phyloP scores from a whole-genome alignment of 2,888 invertebrate genomes.

The Amorpha juglandis region DNA sequence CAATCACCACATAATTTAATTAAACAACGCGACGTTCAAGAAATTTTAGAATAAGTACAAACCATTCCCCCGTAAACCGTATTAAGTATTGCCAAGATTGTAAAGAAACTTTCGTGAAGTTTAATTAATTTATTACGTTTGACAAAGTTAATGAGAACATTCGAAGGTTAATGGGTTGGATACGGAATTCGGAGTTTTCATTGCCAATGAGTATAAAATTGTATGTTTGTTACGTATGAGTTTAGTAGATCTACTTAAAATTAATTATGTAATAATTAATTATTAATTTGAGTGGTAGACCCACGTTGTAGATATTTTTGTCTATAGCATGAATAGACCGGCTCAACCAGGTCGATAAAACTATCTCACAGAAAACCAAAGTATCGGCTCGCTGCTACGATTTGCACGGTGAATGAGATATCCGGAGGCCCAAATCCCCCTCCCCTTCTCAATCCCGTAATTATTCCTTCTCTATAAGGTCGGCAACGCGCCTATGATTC shows the following conservation, averaged over 20 bases:
- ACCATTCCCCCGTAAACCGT: neutral
- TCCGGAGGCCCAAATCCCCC: too few relatives aligned
- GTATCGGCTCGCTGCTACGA: too few relatives aligned
- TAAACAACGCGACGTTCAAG: neutral
- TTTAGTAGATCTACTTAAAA: neutral
- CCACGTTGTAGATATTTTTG: too few relatives aligned
- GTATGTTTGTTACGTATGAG: neutral
- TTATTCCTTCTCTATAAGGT: too few relatives aligned
- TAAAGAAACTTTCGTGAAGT: neutral
- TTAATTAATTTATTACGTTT: constrained; percentile 20
- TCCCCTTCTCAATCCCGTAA: too few relatives aligned
- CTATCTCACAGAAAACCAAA: too few relatives aligned
- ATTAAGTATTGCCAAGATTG: neutral
- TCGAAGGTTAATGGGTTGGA: constrained; percentile 1
- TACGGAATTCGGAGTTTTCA: neutral
- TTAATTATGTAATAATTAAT: too few relatives aligned
- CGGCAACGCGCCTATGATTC: too few relatives aligned
- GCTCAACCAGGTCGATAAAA: too few relatives aligned
- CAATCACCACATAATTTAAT: neutral
- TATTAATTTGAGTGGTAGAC: too few relatives aligned
- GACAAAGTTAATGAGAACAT: constrained; percentile 9
- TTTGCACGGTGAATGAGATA: too few relatives aligned
- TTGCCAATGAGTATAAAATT: constrained; percentile 1
- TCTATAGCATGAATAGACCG: too few relatives aligned
- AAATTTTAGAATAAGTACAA: neutral